Conservation (phyloP, 2,888 invertebrate species). For the Callimorpha dominula region DNA sequence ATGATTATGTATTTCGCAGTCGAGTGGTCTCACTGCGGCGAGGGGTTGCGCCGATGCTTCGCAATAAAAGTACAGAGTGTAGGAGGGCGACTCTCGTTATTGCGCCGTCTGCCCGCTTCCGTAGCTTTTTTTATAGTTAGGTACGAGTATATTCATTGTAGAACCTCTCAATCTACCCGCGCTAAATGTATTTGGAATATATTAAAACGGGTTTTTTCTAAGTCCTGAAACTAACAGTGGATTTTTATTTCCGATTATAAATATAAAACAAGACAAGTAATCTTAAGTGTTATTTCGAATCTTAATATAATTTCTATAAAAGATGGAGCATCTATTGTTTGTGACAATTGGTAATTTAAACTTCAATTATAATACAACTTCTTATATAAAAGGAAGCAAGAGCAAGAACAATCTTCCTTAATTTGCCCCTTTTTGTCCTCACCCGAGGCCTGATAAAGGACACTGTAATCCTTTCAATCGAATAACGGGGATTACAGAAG, state of each 20-base stretch:
- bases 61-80: slow-evolving; percentile 73
- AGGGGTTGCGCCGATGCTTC: slow-evolving; percentile 58
- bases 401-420: slow-evolving; percentile 61
- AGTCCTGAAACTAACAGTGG: slow-evolving; percentile 7
- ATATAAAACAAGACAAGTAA: neutral
- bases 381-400: slow-evolving; percentile 31
- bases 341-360: slow-evolving; percentile 19
- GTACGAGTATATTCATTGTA: slow-evolving; percentile 62
- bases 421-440: slow-evolving; percentile 71
- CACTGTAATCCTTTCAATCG: slow-evolving; percentile 78
- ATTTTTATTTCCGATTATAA: neutral
- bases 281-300: neutral
- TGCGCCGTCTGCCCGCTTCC: slow-evolving; percentile 55
- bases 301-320: neutral
- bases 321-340: neutral
- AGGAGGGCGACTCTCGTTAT: slow-evolving; percentile 61
- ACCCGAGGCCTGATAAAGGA: slow-evolving; percentile 71
- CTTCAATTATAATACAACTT: slow-evolving; percentile 35
- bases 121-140: slow-evolving; percentile 74
- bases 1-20: slow-evolving; percentile 81
- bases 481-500: slow-evolving; percentile 70
- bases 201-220: slow-evolving; percentile 10
- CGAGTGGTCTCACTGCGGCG: slow-evolving; percentile 70
- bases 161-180: slow-evolving; percentile 64
- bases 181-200: slow-evolving; percentile 55